phyloP scores from a whole-genome alignment of 2,113 vertebrate genomes.

The Scomber japonicus region DNA sequence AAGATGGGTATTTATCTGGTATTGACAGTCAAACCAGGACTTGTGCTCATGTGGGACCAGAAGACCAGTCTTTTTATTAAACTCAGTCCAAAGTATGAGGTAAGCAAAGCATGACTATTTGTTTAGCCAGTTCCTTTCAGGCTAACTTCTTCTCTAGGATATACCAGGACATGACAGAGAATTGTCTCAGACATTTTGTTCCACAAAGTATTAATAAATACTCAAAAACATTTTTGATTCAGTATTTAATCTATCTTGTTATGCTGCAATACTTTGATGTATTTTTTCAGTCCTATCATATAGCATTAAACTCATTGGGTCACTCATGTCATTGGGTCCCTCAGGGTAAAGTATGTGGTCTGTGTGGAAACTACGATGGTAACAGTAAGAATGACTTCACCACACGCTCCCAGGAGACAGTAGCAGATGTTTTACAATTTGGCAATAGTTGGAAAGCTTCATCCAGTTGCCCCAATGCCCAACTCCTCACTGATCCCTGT shows the following conservation, averaged over 20 bases:
- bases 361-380: conserved; percentile 94
- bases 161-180: too few species aligned
- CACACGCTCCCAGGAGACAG: conserved; percentile 87
- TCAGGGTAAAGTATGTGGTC: conserved; percentile 90
- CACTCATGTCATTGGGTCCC: conserved; percentile 45
- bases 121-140: not conserved
- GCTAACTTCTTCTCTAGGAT: not conserved
- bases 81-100: conserved; percentile 88
- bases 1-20: conserved; percentile 92
- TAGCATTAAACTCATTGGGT: not conserved
- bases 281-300: not conserved
- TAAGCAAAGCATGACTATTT: conserved; percentile 61
- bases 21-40: conserved; percentile 85
- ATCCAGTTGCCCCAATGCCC: conserved; percentile 84
- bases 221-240: too few species aligned
- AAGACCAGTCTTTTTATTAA: conserved; percentile 93
- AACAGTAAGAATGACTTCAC: conserved; percentile 92
- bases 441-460: conserved; percentile 92
- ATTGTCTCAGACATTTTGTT: too few species aligned
- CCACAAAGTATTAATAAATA: too few species aligned
- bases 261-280: too few species aligned
- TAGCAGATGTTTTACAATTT: conserved; percentile 86
- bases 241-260: too few species aligned
- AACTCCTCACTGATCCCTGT: conserved; percentile 81
- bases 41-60: conserved; percentile 93